Evolutionary conservation across 1,140 invertebrate species (phyloP).

Genomic region (Luehdorfia chinensis): DNA sequence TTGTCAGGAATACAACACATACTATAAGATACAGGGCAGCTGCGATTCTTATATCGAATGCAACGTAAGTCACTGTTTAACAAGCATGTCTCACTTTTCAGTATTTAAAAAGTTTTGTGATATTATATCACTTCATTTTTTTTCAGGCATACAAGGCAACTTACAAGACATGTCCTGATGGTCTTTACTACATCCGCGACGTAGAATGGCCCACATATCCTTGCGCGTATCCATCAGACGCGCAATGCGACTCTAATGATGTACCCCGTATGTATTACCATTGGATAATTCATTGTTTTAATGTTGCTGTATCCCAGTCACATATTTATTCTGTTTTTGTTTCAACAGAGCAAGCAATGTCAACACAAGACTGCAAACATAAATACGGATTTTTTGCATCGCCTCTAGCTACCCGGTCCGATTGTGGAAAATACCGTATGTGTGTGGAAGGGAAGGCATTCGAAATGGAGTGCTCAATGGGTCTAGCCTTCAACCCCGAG

Average conservation of each 20-base stretch:
- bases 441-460: constrained; percentile 84
- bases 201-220: constrained; percentile 82
- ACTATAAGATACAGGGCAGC: constrained; percentile 79
- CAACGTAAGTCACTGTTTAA: constrained; percentile 35
- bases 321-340: constrained; percentile 13
- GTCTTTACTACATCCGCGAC: constrained; percentile 85
- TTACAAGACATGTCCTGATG: constrained; percentile 83
- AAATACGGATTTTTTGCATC: constrained; percentile 90
- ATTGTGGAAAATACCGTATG: constrained; percentile 88
- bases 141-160: constrained; percentile 35
- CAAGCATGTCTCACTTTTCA: too few species aligned
- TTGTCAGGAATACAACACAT: constrained; percentile 33
- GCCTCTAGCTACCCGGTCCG: constrained; percentile 49
- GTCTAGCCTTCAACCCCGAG: constrained; percentile 88
- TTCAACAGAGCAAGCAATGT: constrained; percentile 57
- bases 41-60: constrained; percentile 83
- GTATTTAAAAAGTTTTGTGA: too few species aligned
- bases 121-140: not conserved
- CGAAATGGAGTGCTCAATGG: constrained; percentile 84
- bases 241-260: constrained; percentile 83
- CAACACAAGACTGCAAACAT: constrained; percentile 88
- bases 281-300: not conserved
- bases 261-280: constrained; percentile 80
- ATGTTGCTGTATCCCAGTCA: not conserved
- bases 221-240: constrained; percentile 89